phyloP scores from a whole-genome alignment of 2,113 vertebrate genomes.

The Gopherus evgoodei region DNA sequence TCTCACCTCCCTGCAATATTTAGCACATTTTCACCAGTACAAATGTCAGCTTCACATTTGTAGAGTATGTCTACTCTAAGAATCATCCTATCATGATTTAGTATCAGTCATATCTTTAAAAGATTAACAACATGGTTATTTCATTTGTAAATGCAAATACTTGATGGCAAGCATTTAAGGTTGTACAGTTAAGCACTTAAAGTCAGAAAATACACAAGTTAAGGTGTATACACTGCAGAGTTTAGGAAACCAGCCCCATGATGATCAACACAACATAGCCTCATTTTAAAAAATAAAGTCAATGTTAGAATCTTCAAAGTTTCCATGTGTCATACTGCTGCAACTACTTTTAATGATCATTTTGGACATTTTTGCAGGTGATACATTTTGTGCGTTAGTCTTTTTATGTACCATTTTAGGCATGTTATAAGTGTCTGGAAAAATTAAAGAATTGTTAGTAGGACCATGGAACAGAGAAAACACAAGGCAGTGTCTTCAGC shows the following conservation, averaged over 20 bases:
- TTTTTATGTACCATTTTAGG: neutral
- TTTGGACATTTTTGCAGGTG: fast-evolving
- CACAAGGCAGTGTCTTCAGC: neutral
- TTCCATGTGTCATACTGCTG: neutral
- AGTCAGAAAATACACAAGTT: neutral
- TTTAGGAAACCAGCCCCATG: neutral
- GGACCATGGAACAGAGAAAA: neutral
- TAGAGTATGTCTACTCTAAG: neutral
- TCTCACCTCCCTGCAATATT: neutral
- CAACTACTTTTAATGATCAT: fast-evolving
- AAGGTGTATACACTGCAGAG: fast-evolving
- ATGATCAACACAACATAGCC: neutral
- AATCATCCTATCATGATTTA: fast-evolving
- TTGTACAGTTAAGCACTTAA: fast-evolving
- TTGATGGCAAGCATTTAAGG: fast-evolving
- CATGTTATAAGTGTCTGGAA: fast-evolving
- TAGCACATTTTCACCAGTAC: neutral
- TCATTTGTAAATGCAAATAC: neutral
- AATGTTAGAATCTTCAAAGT: neutral
- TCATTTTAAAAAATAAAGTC: neutral
- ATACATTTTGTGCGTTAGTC: fast-evolving
- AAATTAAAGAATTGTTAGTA: fast-evolving
- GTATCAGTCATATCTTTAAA: neutral
- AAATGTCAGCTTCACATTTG: neutral
- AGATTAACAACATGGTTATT: fast-evolving